Base-by-base conservation (phyloP, 2,797 vertebrate genomes). In the Cuculus canorus region DNA sequence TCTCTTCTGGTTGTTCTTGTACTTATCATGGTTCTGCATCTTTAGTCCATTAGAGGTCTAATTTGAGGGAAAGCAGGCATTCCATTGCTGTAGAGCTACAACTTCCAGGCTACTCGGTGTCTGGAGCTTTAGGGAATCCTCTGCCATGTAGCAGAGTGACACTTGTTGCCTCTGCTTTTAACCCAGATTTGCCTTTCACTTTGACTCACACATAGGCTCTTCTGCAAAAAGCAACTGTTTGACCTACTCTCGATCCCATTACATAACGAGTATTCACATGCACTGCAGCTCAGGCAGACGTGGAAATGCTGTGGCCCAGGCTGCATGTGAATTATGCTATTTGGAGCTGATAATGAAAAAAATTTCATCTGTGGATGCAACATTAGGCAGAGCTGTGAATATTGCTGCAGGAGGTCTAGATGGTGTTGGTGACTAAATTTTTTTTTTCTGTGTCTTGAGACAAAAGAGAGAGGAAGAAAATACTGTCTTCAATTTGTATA, bases 151-250 rank as follows among this genome's bases (percentile, higher is more conserved):
- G n/a, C 41, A 41, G 18, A 32, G 13, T 37, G 33, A 72, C 65
- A 64, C 1, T 0, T 0, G 0, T 33, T 72, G 10, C 45, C 65
- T 60, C 65, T 71, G 37, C 5, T 1, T 72, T 72, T 65, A n/a
- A 52, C 66, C 54, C 24, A 28, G 21, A 24, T 59, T 82, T 84
- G 41, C 33, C 41, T 87, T 84, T 61, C 3, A 0, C 15, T 10
- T 63, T 80, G 59, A 63, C 30, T 63, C 19, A 16, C 33, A 33
- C 17, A 24, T 16, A 35, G 19, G 14, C 54, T 81, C 12, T 2
- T 78, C 70, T 39, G 63, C 59, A 69, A 75, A 86, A 82, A 57
- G 16, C 30, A 47, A 14, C 32, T 30, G 14, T 76, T 65, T 84
- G 59, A 70, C 35, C 9, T 22, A 13, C 0, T 1, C 13, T 37